Conservation (phyloP, 2,797 vertebrate genomes). For the Tachyglossus aculeatus region DNA sequence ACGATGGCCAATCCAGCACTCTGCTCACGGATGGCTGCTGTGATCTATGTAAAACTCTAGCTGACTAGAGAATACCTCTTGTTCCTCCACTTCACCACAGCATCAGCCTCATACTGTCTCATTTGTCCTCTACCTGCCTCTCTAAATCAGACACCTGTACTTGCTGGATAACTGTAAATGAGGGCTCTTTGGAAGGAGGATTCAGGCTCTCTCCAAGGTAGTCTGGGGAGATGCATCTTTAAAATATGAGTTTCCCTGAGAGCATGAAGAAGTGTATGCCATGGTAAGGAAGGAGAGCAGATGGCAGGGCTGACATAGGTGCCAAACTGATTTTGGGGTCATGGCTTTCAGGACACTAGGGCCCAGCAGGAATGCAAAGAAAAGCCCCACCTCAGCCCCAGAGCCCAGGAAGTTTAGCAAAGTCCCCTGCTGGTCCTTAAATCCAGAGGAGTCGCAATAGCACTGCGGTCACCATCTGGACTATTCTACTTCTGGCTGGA, state of each 20-base stretch:
- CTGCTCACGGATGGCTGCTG: too few relatives aligned
- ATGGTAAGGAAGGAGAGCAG: not conserved
- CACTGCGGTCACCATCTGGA: too few relatives aligned
- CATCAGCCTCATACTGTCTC: not conserved
- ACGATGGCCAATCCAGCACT: too few relatives aligned
- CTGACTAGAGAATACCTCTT: not conserved
- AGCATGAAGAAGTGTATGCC: not conserved
- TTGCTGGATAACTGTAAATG: slow-evolving; percentile 4
- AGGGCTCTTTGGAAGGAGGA: not conserved
- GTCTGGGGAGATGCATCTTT: not conserved
- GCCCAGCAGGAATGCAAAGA: too few relatives aligned
- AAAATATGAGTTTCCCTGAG: not conserved
- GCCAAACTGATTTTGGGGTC: too few relatives aligned
- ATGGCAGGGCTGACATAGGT: not conserved
- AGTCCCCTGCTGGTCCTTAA: too few relatives aligned
- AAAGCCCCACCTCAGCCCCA: too few relatives aligned
- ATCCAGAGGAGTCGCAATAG: too few relatives aligned
- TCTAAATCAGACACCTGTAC: slow-evolving; percentile 13
- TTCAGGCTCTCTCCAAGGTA: not conserved
- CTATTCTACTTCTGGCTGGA: too few relatives aligned
- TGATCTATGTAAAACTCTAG: not conserved
- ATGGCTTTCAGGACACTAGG: too few relatives aligned
- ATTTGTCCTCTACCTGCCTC: slow-evolving; percentile 9
- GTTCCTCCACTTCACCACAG: slow-evolving; percentile 9
- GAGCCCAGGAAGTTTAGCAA: too few relatives aligned